Evolutionary conservation across 2,113 vertebrate genomes (phyloP).

Genomic region (Poeciliopsis prolifica): DNA sequence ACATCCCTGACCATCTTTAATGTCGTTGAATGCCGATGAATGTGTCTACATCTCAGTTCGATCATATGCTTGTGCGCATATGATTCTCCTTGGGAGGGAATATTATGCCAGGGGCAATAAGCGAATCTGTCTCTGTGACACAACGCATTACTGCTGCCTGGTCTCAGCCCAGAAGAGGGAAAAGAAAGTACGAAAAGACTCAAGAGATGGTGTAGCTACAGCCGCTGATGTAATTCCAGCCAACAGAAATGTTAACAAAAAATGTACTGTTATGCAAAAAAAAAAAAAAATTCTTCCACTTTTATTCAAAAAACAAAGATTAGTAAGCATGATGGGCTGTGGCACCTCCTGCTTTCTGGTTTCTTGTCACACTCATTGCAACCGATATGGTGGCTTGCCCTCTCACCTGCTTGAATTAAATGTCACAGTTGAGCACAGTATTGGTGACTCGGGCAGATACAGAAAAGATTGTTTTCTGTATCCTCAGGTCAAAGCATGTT

Average conservation of each 20-base stretch:
- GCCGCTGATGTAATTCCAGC: constrained; percentile 43
- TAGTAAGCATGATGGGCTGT: not conserved
- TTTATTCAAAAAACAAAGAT: not conserved
- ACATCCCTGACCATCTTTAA: constrained; percentile 25
- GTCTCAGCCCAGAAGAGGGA: constrained; percentile 37
- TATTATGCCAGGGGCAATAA: constrained; percentile 76
- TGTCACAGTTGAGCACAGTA: constrained; percentile 16
- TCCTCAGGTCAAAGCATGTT: constrained; percentile 26
- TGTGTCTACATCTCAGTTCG: constrained; percentile 9
- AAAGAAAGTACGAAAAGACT: constrained; percentile 21
- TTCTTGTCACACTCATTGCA: not conserved
- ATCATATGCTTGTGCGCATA: not conserved
- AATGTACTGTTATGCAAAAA: constrained; percentile 27
- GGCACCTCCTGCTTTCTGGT: not conserved
- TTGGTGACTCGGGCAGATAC: constrained; percentile 12
- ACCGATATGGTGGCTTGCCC: constrained; percentile 12
- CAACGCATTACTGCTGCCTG: constrained; percentile 72
- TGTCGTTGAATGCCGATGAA: constrained; percentile 14
- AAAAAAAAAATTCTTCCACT: not conserved
- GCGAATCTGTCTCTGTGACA: constrained; percentile 66
- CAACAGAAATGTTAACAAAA: constrained; percentile 33
- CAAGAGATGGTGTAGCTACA: constrained; percentile 30
- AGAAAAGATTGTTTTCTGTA: constrained; percentile 8
- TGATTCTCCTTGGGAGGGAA: constrained; percentile 35
- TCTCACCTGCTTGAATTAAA: constrained; percentile 32